Evolutionary conservation across 1,140 invertebrate species (phyloP), one percentile per base, ranked within the genome.

Genomic region (Rhopalosiphum padi): DNA sequence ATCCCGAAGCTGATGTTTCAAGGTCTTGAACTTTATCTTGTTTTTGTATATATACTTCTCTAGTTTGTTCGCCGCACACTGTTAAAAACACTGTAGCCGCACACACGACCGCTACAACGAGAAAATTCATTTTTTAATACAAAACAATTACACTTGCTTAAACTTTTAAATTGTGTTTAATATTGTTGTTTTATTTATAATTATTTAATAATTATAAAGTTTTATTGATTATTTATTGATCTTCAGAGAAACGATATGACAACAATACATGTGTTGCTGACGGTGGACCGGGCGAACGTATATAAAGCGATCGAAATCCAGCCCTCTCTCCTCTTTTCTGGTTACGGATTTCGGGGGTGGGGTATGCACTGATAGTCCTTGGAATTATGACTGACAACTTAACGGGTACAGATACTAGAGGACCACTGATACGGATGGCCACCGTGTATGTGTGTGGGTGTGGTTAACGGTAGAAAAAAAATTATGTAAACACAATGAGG

Each of bases 1-100:
- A 96, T 18, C 96, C 96, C 0, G 96, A 96, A 0, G 95, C 95
- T 53, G 95, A 95, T n/a, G 96, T 95, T 94, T 96, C 96, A 35
- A 95, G 95, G 6, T 96, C 95, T 41, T n/a, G 37, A 18, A 43
- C 37, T 21, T 7, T n/a, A n/a, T 48, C 48, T 11, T 21, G 48
- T 43, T 85, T 41, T 8, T 93, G 35, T 37, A 37, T 46, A 35
- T 85, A 53, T 4, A 30, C 15, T 51, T 22, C 51, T 37, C 22
- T 46, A 3, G 15, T 21, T 22, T 41, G 8, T 15, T 48, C 68
- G 4, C 35, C 91, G 7, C 82, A 37, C 77, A 53, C 48, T n/a
- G 43, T 37, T 51, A 41, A 85, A 41, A 93, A 86, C 23, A 23
- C 35, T 23, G 15, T 0, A n/a, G 82, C 8, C 48, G 91, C 35